Percentiles rank a stretch among this genome's conserved stretches.
phyloP scores from a whole-genome alignment of 2,888 invertebrate genomes.

The Polydrusus cervinus region DNA sequence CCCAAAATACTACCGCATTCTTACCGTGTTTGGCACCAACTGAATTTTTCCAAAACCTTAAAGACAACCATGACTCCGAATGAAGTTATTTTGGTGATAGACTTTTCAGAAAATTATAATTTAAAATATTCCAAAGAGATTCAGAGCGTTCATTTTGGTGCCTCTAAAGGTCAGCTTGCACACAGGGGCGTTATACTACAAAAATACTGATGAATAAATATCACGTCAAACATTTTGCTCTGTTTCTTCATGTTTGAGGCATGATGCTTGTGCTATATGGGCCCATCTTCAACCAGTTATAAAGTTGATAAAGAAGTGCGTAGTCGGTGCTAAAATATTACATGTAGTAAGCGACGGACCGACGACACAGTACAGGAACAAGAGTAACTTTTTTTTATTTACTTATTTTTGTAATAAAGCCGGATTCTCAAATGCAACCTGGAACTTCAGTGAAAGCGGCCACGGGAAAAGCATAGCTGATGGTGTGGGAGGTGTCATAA shows the following conservation, averaged over 20 bases:
- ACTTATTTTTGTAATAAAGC: too few relatives aligned
- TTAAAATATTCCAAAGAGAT: background rate
- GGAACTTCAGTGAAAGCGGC: too few relatives aligned
- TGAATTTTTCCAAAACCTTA: background rate
- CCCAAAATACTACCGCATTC: background rate
- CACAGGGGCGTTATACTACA: background rate
- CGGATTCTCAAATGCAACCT: too few relatives aligned
- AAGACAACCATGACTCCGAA: background rate
- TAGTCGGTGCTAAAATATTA: too few relatives aligned
- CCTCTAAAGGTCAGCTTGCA: background rate
- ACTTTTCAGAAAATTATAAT: background rate
- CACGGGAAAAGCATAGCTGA: too few relatives aligned
- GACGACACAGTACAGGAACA: too few relatives aligned
- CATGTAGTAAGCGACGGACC: too few relatives aligned
- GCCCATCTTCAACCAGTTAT: background rate
- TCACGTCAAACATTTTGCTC: background rate
- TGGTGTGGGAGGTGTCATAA: too few relatives aligned
- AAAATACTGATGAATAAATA: background rate
- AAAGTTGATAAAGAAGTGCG: too few relatives aligned
- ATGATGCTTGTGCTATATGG: background rate
- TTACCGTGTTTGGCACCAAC: background rate
- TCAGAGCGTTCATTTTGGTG: background rate
- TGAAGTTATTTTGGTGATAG: background rate
- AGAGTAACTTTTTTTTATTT: too few relatives aligned
- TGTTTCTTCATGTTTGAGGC: background rate